Base-by-base conservation (phyloP, 1,140 invertebrate genomes). In the Macrocentrus cingulum region DNA sequence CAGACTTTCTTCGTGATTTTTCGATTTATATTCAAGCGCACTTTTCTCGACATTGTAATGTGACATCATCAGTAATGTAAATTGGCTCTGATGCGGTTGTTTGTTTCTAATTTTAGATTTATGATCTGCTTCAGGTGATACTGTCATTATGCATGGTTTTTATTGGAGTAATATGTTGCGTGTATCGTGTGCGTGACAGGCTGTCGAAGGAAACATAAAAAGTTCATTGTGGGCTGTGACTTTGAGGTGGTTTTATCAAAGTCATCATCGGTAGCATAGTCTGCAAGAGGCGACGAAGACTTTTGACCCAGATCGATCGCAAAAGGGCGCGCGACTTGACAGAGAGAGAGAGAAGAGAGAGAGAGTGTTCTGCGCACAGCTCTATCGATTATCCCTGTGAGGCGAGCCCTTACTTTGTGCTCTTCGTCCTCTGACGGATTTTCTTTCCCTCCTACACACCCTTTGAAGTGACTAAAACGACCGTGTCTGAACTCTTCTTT, bases 301-400 rank as follows among this genome's bases (percentile, higher is more conserved):
- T 39, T 39, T 39, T 15, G 36, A 39, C 36, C 36, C 36, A 39
- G 36, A 55, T 55, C 41, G 41, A 44, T 55, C 22, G 41, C 32
- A 25, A 50, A 23, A 18, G 48, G 48, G 25, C 50, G 32, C 44
- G 15, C 25, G 23, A 18, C 48, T 19, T 34, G 46, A 18, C 18
- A 39, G 36, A 39, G 52, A 25, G 34, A 50, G 32, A 18, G n/a
- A n/a, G n/a, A n/a, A n/a, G 19, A 32, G 22, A 53, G 9, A 44
- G 55, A 34, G 52, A 36, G 22, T 51, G 52, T 39, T 39, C 50
- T 50, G 44, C 45, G 25, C 20, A 29, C 37, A 62, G 60, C 60
- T 62, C 60, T 37, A 62, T 62, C 60, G 60, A 62, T 62, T 62
- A 53, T 55, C 56, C 61, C 54, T 62, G 52, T 56, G 56, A 59